Evolutionary conservation across 2,888 invertebrate species (phyloP).

Genomic region (Dendrolimus houi): DNA sequence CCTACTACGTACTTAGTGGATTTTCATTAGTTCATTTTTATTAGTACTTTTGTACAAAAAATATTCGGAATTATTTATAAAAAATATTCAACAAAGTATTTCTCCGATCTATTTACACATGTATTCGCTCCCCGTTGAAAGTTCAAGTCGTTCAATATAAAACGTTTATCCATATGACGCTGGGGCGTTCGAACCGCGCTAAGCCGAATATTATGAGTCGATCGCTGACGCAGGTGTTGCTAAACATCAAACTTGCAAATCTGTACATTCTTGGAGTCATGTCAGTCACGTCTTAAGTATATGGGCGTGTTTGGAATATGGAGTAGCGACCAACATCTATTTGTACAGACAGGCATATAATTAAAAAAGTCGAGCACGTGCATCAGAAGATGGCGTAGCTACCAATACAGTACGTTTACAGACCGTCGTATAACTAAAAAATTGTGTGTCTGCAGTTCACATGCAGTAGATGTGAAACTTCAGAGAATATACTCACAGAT

Average conservation of each 20-base stretch:
- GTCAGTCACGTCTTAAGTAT: slow-evolving; percentile 39
- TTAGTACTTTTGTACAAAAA: too few relatives aligned
- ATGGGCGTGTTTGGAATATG: slow-evolving; percentile 3
- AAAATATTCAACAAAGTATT: slow-evolving; percentile 19
- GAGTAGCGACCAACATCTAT: not conserved
- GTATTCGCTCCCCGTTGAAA: slow-evolving; percentile 21
- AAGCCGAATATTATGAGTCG: slow-evolving; percentile 77
- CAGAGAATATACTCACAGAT: too few relatives aligned
- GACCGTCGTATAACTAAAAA: too few relatives aligned
- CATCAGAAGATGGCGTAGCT: too few relatives aligned
- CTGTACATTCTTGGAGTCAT: slow-evolving; percentile 23
- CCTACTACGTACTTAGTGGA: too few relatives aligned
- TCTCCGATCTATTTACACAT: slow-evolving; percentile 29
- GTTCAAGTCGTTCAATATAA: slow-evolving; percentile 28
- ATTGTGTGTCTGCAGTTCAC: too few relatives aligned
- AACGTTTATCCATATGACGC: slow-evolving; percentile 11
- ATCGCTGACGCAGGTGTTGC: slow-evolving; percentile 66
- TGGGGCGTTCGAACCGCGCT: slow-evolving; percentile 41
- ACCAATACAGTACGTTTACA: too few relatives aligned
- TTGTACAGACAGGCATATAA: too few relatives aligned
- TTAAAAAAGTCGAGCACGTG: too few relatives aligned
- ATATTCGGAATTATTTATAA: too few relatives aligned
- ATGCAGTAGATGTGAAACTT: too few relatives aligned
- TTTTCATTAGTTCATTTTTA: too few relatives aligned
- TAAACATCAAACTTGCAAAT: slow-evolving; percentile 59